Conservation (phyloP, 2,113 vertebrate genomes). For the Crypturellus undulatus region DNA sequence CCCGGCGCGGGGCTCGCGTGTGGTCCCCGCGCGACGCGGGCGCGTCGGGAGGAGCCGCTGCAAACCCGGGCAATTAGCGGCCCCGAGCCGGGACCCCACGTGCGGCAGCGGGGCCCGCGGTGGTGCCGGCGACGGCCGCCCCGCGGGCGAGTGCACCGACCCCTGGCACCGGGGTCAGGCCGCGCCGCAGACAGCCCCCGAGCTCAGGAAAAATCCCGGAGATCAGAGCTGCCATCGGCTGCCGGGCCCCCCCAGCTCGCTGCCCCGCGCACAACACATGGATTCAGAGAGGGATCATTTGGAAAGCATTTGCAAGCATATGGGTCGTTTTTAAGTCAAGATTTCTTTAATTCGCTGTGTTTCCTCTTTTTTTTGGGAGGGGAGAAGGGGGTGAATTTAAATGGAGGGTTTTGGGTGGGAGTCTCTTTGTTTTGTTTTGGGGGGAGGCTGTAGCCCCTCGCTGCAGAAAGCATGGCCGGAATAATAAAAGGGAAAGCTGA, state of each 20-base stretch:
- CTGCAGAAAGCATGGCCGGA: background rate
- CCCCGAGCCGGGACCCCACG: slow-evolving; percentile 75
- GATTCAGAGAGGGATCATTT: slow-evolving; percentile 75
- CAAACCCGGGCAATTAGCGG: slow-evolving; percentile 78
- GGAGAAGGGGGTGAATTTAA: background rate
- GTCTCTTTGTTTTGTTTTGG: background rate
- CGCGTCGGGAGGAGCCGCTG: slow-evolving; percentile 70
- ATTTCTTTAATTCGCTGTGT: slow-evolving; percentile 80
- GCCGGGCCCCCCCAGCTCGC: background rate
- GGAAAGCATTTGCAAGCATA: slow-evolving; percentile 86
- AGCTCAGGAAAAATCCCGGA: slow-evolving; percentile 63
- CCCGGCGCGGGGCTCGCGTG: slow-evolving; percentile 72
- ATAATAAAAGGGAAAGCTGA: background rate
- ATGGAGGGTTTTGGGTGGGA: background rate
- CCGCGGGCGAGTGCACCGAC: slow-evolving; percentile 63
- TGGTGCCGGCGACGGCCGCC: slow-evolving; percentile 43
- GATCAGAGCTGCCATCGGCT: slow-evolving; percentile 55
- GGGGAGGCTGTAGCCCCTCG: background rate
- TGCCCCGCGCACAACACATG: slow-evolving; percentile 53
- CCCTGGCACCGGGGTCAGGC: slow-evolving; percentile 68
- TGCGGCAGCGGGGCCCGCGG: slow-evolving; percentile 55
- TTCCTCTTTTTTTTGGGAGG: slow-evolving; percentile 74
- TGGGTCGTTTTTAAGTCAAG: slow-evolving; percentile 85
- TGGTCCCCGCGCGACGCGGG: slow-evolving; percentile 79
- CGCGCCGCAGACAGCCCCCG: slow-evolving; percentile 42